These are phyloP conservation scores for Passer domesticus DNA, from an alignment of 2,113 vertebrate genomes.

Conservation along the genomic window DNA sequence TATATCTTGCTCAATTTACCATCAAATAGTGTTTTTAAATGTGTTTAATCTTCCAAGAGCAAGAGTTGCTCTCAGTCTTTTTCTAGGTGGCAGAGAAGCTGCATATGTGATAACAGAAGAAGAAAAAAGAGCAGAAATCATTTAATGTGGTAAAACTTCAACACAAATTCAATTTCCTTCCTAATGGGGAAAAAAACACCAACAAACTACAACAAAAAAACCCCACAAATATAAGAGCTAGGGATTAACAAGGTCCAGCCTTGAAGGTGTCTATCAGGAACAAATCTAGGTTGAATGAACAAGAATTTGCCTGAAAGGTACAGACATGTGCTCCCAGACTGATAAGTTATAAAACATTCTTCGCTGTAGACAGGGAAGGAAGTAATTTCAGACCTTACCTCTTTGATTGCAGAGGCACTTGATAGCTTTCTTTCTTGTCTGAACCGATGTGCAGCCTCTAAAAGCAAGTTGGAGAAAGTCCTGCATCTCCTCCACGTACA, in stretches of 20 bases:
- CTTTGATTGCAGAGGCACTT: neutral
- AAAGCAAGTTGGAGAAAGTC: neutral
- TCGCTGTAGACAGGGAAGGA: neutral
- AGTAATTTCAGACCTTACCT: conserved; percentile 41
- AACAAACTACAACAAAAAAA: neutral
- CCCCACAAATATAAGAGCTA: neutral
- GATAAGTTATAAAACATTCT: neutral
- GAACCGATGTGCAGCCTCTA: neutral
- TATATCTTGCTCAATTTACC: conserved; percentile 35
- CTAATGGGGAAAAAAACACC: neutral
- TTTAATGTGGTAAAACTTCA: neutral
- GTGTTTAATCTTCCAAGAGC: conserved; percentile 11
- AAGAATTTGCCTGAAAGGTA: neutral
- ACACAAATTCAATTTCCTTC: neutral
- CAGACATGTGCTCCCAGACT: neutral
- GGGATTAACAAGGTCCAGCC: neutral
- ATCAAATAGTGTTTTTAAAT: neutral
- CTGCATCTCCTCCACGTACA: neutral
- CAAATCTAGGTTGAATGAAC: neutral
- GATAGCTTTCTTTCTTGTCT: neutral
- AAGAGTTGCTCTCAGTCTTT: neutral
- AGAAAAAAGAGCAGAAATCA: neutral
- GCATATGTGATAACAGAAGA: neutral
- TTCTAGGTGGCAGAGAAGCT: neutral
- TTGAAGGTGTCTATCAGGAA: neutral